A percentile compares a stretch with the other conserved stretches of the same genome.
These are phyloP conservation scores for Parambassis ranga DNA, from an alignment of 2,797 vertebrate genomes.

Conservation along the genomic window DNA sequence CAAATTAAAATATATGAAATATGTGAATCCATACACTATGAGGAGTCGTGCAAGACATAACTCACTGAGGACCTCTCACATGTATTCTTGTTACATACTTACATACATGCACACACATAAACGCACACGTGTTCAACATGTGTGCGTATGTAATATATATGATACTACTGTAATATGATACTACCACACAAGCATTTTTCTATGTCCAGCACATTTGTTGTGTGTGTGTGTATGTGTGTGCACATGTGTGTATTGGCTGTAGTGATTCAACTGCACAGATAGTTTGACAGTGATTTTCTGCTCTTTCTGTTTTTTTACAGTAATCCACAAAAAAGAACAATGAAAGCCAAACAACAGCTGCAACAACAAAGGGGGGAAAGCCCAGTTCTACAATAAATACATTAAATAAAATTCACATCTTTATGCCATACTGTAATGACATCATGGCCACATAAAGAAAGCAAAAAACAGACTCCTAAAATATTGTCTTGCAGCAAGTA, in stretches of 20 bases:
- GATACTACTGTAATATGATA: slow-evolving; percentile 58
- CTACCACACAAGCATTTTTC: slow-evolving; percentile 28
- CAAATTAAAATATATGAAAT: no score
- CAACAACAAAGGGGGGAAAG: slow-evolving; percentile 31
- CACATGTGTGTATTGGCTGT: slow-evolving; percentile 22
- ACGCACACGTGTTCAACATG: neutral
- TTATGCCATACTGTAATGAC: slow-evolving; percentile 36
- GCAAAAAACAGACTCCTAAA: slow-evolving; percentile 28
- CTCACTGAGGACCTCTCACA: no score
- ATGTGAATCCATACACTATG: no score
- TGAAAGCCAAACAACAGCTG: slow-evolving; percentile 23
- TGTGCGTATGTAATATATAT: no score
- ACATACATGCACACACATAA: no score
- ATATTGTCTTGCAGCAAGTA: slow-evolving; percentile 51
- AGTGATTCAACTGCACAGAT: slow-evolving; percentile 36
- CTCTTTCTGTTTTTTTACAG: slow-evolving; percentile 47
- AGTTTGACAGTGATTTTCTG: neutral
- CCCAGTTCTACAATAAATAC: slow-evolving; percentile 20
- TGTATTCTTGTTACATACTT: no score
- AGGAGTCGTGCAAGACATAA: no score
- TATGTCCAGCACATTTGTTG: slow-evolving; percentile 48
- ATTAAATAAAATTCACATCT: slow-evolving; percentile 7
- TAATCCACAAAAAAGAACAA: slow-evolving; percentile 37
- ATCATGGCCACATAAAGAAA: slow-evolving; percentile 33
- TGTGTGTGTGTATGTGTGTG: slow-evolving; percentile 5